A percentile compares a stretch with the other conserved stretches of the same genome.
These are phyloP conservation scores for Hetaerina americana DNA, from an alignment of 1,140 invertebrate species.

Conservation along the genomic window DNA sequence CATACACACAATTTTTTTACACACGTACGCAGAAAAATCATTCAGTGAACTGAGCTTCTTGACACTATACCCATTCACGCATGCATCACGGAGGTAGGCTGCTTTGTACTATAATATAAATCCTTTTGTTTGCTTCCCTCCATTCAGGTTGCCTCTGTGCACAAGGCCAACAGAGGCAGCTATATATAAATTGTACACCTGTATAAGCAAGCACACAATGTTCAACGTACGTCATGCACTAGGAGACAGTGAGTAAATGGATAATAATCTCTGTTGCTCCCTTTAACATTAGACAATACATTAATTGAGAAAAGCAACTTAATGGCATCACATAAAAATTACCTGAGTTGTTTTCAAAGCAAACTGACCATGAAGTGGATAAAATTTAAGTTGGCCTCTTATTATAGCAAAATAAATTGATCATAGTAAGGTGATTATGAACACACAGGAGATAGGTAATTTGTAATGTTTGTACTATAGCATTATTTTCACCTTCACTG, in stretches of 20 bases:
- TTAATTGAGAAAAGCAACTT: not conserved
- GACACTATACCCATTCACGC: not conserved
- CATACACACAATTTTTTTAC: not conserved
- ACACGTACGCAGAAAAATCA: not conserved
- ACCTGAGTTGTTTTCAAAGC: not conserved
- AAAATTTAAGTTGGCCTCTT: not conserved
- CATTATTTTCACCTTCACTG: not conserved
- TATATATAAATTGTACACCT: not conserved
- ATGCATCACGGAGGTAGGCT: not conserved
- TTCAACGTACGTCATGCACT: not conserved
- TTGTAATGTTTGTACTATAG: not conserved
- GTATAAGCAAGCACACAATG: not conserved
- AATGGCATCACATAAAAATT: not conserved
- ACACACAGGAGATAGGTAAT: not conserved
- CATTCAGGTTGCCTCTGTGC: not conserved
- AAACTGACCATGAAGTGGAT: not conserved
- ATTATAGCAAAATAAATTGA: not conserved
- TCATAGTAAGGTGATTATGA: too few species aligned
- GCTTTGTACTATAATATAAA: conserved; percentile 1
- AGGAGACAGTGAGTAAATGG: not conserved
- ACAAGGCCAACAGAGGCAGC: not conserved
- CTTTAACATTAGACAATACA: not conserved
- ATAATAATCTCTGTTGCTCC: not conserved
- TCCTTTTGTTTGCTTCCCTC: not conserved
- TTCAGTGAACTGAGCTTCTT: not conserved